phyloP scores from a whole-genome alignment of 2,113 vertebrate genomes.

The Polyodon spathula region DNA sequence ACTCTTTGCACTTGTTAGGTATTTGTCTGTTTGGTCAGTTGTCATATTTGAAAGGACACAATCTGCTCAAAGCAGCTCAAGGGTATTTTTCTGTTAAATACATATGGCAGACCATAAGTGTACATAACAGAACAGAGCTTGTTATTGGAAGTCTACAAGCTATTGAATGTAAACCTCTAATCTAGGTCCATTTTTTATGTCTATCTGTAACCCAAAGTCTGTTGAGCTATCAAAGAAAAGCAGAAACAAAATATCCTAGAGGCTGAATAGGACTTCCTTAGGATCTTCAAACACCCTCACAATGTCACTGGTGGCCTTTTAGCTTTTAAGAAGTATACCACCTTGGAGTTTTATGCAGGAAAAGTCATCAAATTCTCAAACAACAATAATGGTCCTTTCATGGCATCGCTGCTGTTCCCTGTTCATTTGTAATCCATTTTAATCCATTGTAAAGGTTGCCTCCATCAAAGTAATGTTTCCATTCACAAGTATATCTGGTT shows the following conservation, averaged over 20 bases:
- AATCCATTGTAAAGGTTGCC: not conserved
- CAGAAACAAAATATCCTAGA: not conserved
- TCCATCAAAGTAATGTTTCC: not conserved
- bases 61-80: too few species aligned
- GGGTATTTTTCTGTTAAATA: too few species aligned
- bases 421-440: not conserved
- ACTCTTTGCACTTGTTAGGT: too few species aligned
- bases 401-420: not conserved
- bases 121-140: too few species aligned
- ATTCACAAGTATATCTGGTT: not conserved
- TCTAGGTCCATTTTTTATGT: not conserved
- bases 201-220: not conserved
- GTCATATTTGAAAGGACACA: too few species aligned
- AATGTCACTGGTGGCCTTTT: not conserved
- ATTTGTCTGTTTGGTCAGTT: too few species aligned
- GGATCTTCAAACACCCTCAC: not conserved
- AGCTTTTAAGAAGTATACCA: not conserved
- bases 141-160: too few species aligned
- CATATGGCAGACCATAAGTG: too few species aligned
- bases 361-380: conserved; percentile 1
- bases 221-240: not conserved
- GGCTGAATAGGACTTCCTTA: not conserved
- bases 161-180: too few species aligned
- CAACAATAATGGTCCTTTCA: not conserved
- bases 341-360: not conserved